Evolutionary conservation across 35 echinoderm and acorn worm species (phyloP).

Genomic region (Lytechinus pictus): DNA sequence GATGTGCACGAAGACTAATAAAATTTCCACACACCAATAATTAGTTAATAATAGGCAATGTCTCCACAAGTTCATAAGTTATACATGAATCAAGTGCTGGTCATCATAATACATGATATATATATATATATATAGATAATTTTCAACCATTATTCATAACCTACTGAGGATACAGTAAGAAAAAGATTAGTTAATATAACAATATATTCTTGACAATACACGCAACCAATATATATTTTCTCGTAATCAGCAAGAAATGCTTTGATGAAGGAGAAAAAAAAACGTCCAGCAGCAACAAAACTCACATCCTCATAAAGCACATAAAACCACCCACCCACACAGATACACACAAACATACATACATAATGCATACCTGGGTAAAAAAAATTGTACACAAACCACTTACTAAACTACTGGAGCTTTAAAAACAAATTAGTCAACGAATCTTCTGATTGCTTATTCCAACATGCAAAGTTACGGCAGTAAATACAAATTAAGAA

Average conservation of each 20-base stretch:
- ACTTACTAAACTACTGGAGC: neutral
- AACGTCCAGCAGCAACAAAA: neutral
- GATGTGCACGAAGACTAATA: neutral
- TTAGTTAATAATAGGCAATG: neutral
- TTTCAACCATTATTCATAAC: neutral
- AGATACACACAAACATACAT: neutral
- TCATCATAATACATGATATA: slow-evolving; percentile 1
- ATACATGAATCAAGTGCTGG: neutral
- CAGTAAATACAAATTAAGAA: slow-evolving; percentile 2
- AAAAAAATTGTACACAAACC: neutral
- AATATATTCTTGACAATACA: neutral
- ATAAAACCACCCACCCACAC: no score
- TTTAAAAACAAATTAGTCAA: neutral
- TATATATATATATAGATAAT: neutral
- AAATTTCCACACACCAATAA: neutral
- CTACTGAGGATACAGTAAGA: neutral
- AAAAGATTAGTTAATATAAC: neutral
- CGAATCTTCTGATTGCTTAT: neutral
- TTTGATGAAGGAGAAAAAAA: no score
- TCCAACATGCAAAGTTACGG: neutral
- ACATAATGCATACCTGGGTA: neutral
- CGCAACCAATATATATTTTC: neutral
- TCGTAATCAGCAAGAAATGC: neutral
- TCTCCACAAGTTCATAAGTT: neutral
- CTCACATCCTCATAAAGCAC: neutral